Percentiles rank a stretch among this genome's conserved stretches.
Evolutionary conservation across 2,888 invertebrate genomes (phyloP).

Genomic region (Folsomia candida): DNA sequence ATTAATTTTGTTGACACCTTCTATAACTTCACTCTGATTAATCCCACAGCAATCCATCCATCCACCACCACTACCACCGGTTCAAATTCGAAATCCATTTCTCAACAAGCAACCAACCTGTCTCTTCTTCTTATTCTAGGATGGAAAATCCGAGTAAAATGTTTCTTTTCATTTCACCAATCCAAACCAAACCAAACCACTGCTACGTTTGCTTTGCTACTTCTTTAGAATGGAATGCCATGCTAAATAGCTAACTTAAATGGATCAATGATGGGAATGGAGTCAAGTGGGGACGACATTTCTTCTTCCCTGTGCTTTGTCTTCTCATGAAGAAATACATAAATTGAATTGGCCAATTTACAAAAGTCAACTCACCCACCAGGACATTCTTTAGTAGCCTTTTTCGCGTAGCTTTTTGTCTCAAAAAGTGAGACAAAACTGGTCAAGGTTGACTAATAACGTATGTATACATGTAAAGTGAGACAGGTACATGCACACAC

Average conservation of each 20-base stretch:
- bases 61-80: background rate
- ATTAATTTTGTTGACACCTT: constrained; percentile 6
- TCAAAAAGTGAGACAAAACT: no score
- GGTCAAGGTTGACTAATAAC: no score
- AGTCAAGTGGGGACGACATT: background rate
- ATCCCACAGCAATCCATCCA: background rate
- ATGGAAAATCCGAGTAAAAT: no score
- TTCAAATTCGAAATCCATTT: background rate
- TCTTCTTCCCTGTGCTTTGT: background rate
- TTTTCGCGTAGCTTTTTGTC: no score
- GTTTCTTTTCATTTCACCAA: background rate
- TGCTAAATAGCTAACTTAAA: background rate
- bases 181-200: background rate
- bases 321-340: background rate
- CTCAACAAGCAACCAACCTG: background rate
- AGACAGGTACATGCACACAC: no score
- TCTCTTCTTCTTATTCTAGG: no score
- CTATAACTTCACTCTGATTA: constrained; percentile 4
- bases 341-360: background rate
- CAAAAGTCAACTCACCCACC: no score
- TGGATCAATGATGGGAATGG: background rate
- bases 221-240: background rate
- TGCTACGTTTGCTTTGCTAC: background rate
- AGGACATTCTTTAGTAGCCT: no score
- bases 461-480: no score